A percentile compares a stretch with the other conserved stretches of the same genome.
phyloP scores from a whole-genome alignment of 2,888 invertebrate genomes.

The Galerucella calmariensis region DNA sequence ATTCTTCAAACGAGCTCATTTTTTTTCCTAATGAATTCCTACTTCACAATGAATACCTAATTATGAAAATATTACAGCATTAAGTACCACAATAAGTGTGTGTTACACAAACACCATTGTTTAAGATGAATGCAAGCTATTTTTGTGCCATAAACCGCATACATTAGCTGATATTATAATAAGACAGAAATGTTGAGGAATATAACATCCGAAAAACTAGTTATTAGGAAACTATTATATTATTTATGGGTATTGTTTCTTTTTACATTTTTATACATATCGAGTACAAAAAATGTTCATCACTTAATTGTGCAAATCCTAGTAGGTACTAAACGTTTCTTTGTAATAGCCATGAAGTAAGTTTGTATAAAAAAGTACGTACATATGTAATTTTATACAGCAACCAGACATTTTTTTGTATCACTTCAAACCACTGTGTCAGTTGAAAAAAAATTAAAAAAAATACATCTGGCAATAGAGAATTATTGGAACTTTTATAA shows the following conservation, averaged over 20 bases:
- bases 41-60: slow-evolving; percentile 8
- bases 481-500: too few species aligned
- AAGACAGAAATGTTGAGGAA: slow-evolving; percentile 1
- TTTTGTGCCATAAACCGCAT: slow-evolving; percentile 7
- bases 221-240: background rate
- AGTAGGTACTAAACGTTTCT: too few species aligned
- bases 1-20: background rate
- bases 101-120: slow-evolving; percentile 25
- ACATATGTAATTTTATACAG: too few species aligned
- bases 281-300: background rate
- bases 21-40: slow-evolving; percentile 8
- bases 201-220: background rate
- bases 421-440: too few species aligned
- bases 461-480: too few species aligned
- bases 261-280: background rate
- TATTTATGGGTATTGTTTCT: background rate
- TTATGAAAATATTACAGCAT: slow-evolving; percentile 24
- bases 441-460: too few species aligned
- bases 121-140: slow-evolving; percentile 17
- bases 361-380: too few species aligned
- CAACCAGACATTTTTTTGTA: too few species aligned
- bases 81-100: slow-evolving; percentile 5
- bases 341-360: too few species aligned
- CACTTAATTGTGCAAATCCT: too few species aligned
- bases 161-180: slow-evolving; percentile 6